Evolutionary conservation across 2,888 invertebrate genomes (phyloP), one percentile per base, ranked within the genome.

Genomic region (Mythimna loreyi): DNA sequence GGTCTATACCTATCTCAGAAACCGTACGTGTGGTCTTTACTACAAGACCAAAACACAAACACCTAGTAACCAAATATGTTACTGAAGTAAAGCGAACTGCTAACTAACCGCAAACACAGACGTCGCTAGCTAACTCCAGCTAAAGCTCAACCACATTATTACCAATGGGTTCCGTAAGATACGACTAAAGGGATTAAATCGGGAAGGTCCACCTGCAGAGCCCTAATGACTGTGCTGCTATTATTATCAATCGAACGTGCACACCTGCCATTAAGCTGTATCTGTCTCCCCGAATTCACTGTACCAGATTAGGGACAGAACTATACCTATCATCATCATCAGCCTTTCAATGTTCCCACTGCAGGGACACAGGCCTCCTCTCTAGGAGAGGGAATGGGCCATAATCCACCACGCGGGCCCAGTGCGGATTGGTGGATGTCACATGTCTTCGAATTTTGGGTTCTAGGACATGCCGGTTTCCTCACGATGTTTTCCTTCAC

Each of bases 211-310:
- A 78, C 67, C 58, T 66, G 66, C 72, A 67, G 7, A 45, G 40
- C n/a, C 40, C 75, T 73, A 63, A 75, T 55, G 67, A 53, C 59
- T 52, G 40, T 56, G 33, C 55, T 40, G 56, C 64, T 47, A 52
- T 71, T 76, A 70, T 76, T 75, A 75, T 76, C 76, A 76, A 76
- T 70, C 47, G 13, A 43, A 60, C 55, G 58, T 55, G n/a, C 28
- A 56, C 58, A 63, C 47, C 69, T 73, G 71, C 68, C 47, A 1
- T 67, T 59, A 43, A 21, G 55, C 13, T 7, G 23, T n/a, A 11
- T n/a, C 25, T 28, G 36, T 36, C n/a, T n/a, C 49, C 63, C 55
- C 25, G 28, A 64, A 64, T 64, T 76, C 45, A 57, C 25, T 60
- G 43, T 11, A 28, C 33, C n/a, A 19, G 25, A 47, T 52, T 52